phyloP scores from a whole-genome alignment of 35 echinoderm and acorn worm genomes.

The Ptychodera flava region DNA sequence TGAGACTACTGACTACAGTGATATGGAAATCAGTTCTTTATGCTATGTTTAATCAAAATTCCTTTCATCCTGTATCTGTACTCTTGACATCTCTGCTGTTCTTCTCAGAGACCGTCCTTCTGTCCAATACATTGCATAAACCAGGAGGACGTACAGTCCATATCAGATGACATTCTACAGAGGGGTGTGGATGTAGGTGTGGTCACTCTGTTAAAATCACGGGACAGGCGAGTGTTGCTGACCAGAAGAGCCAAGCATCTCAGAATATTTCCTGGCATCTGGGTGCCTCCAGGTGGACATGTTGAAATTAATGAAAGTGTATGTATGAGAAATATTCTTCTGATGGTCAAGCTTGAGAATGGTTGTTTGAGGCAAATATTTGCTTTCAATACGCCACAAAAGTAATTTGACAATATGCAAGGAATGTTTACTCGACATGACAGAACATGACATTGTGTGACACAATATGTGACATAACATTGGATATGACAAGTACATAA shows the following conservation, averaged over 20 bases:
- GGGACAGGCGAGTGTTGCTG: conserved; percentile 44
- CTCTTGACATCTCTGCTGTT: not conserved
- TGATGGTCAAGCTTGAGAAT: too few species aligned
- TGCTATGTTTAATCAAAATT: not conserved
- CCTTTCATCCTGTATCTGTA: not conserved
- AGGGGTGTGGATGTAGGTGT: conserved; percentile 67
- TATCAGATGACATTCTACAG: conserved; percentile 27
- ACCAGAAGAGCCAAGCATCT: conserved; percentile 56
- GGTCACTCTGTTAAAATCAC: conserved; percentile 40
- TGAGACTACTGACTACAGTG: too few species aligned
- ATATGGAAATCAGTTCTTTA: too few species aligned
- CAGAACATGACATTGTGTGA: too few species aligned
- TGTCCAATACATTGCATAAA: conserved; percentile 41
- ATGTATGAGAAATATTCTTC: too few species aligned
- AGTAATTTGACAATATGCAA: too few species aligned
- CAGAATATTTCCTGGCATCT: conserved; percentile 50
- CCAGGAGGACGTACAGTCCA: conserved; percentile 13
- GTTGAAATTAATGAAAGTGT: conserved; percentile 56
- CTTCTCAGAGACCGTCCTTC: conserved; percentile 25
- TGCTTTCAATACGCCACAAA: too few species aligned
- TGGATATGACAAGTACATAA: too few species aligned
- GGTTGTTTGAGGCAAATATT: too few species aligned
- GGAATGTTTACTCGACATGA: too few species aligned
- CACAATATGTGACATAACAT: too few species aligned
- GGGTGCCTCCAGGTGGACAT: conserved; percentile 77